Percentiles rank a stretch among this genome's conserved stretches.
phyloP scores from a whole-genome alignment of 2,888 invertebrate genomes.

The Caenorhabditis angaria region DNA sequence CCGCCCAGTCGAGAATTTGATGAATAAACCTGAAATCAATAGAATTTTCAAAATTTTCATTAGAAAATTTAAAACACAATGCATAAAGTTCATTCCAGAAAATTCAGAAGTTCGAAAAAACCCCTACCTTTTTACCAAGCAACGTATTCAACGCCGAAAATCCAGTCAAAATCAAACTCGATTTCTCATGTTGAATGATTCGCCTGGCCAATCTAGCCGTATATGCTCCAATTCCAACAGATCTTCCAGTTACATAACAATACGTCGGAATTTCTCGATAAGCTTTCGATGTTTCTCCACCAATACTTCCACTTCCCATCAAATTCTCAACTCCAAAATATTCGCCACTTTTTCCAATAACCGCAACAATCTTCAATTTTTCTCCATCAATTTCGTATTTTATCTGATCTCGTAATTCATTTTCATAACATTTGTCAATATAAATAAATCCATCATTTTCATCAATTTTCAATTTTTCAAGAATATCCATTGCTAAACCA shows the following conservation, averaged over 20 bases:
- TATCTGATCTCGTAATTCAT: constrained; percentile 56
- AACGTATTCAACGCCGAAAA: constrained; percentile 79
- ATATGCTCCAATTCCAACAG: constrained; percentile 98
- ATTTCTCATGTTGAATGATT: constrained; percentile 79
- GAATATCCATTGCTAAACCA: constrained; percentile 95
- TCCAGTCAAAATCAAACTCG: constrained; percentile 96
- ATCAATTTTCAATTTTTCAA: constrained; percentile 84
- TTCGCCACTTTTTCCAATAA: constrained; percentile 78
- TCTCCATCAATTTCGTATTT: constrained; percentile 55
- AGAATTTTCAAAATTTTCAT: too few relatives aligned
- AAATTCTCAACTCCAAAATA: constrained; percentile 91
- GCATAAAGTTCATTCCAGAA: too few relatives aligned
- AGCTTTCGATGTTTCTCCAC: constrained; percentile 94
- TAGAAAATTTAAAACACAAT: too few relatives aligned
- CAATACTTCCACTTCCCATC: constrained; percentile 80
- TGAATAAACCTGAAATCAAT: constrained; percentile 83
- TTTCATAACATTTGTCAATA: constrained; percentile 88
- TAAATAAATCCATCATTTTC: constrained; percentile 93
- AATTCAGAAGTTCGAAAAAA: background rate
- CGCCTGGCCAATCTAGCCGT: constrained; percentile 89
- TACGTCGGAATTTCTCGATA: constrained; percentile 90
- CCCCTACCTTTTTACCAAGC: constrained; percentile 79
- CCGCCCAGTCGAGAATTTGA: constrained; percentile 98
- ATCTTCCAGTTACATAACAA: constrained; percentile 94
- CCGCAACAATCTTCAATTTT: constrained; percentile 71